phyloP scores from a whole-genome alignment of 2,113 vertebrate species.

The Odocoileus hemionus region DNA sequence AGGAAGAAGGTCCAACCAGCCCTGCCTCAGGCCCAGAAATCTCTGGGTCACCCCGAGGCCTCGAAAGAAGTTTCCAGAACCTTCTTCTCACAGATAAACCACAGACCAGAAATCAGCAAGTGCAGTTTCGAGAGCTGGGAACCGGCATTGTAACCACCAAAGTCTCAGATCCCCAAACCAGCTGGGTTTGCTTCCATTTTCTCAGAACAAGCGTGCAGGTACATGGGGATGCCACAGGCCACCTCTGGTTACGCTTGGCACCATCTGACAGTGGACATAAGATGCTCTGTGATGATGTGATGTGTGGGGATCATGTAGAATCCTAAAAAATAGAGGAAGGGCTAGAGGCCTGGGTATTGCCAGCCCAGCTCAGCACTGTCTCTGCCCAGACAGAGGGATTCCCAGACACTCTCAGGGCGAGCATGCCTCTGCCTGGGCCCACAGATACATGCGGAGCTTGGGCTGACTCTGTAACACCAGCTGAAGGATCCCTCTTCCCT shows the following conservation, averaged over 20 bases:
- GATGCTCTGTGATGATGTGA: not conserved
- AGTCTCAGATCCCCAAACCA: not conserved
- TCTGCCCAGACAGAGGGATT: not conserved
- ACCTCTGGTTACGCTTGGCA: rapidly evolving
- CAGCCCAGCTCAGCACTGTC: not conserved
- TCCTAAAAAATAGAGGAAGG: not conserved
- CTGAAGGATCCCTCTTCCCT: not conserved
- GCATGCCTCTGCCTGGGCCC: not conserved
- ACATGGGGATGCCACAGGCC: rapidly evolving
- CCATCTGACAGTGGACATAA: rapidly evolving
- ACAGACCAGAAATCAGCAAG: not conserved
- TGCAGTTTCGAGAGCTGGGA: no score
- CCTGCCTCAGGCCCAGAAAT: not conserved
- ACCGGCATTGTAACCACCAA: not conserved
- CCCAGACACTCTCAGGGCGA: not conserved
- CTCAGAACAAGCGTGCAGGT: not conserved
- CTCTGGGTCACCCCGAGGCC: not conserved
- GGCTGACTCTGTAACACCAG: not conserved
- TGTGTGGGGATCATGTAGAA: rapidly evolving
- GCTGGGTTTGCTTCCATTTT: not conserved
- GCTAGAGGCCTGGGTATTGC: not conserved
- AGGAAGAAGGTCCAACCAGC: not conserved
- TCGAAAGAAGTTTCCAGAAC: not conserved
- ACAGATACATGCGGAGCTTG: not conserved
- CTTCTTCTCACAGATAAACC: not conserved